phyloP scores from a whole-genome alignment of 2,113 vertebrate species.

The Cygnus buccinator region DNA sequence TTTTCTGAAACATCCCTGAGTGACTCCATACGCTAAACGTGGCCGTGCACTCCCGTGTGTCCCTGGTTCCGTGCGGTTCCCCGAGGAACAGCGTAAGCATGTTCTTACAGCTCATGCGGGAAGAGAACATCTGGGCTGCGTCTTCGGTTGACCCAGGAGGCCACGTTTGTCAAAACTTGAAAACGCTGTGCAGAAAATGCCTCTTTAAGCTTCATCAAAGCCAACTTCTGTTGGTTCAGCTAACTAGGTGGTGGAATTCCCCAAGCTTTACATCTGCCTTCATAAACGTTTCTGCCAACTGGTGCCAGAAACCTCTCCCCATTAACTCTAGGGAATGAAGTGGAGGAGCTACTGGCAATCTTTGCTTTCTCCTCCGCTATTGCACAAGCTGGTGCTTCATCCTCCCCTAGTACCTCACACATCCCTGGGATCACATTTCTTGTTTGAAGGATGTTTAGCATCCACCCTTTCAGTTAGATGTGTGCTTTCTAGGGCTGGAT shows the following conservation, averaged over 20 bases:
- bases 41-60: background rate
- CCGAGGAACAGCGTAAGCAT: background rate
- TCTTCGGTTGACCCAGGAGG: conserved; percentile 52
- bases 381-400: background rate
- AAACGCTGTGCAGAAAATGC: conserved; percentile 32
- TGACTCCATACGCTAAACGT: background rate
- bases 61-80: background rate
- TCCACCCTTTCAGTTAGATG: background rate
- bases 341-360: conserved; percentile 6
- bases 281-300: conserved; percentile 14
- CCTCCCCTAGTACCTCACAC: background rate
- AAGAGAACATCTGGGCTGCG: conserved; percentile 20
- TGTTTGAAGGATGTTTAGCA: background rate
- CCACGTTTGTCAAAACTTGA: conserved; percentile 54
- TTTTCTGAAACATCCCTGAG: background rate
- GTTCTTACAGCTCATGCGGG: conserved; percentile 15
- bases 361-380: background rate
- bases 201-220: conserved; percentile 33
- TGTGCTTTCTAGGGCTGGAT: background rate
- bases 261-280: conserved; percentile 40
- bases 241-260: conserved; percentile 67
- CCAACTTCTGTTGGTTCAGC: conserved; percentile 46
- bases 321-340: conserved; percentile 31
- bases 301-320: conserved; percentile 55
- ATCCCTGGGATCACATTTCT: background rate